phyloP scores from a whole-genome alignment of 2,113 vertebrate species.

The Verasper variegatus region DNA sequence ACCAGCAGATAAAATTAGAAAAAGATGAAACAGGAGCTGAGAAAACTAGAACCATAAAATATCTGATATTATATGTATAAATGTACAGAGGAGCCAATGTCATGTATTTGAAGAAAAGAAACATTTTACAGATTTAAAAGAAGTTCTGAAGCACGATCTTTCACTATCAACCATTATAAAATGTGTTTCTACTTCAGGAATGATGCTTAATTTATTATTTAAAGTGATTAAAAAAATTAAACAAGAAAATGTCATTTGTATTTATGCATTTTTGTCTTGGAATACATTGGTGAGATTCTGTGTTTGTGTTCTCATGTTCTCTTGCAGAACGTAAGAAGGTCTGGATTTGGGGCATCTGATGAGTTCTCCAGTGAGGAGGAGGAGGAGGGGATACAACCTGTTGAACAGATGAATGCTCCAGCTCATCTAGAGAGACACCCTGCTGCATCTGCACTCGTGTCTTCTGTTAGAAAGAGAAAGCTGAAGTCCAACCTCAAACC shows the following conservation, averaged over 20 bases:
- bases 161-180: no score
- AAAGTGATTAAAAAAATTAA: neutral
- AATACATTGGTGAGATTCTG: no score
- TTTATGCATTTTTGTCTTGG: neutral
- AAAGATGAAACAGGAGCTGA: neutral
- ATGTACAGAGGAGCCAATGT: neutral
- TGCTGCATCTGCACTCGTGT: constrained; percentile 68
- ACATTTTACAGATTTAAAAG: neutral
- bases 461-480: constrained; percentile 79
- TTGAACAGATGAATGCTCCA: constrained; percentile 30
- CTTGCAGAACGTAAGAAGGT: constrained; percentile 77
- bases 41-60: neutral
- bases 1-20: no score
- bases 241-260: neutral
- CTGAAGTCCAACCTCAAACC: constrained; percentile 46
- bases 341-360: constrained; percentile 84
- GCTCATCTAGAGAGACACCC: constrained; percentile 63
- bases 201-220: no score
- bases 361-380: constrained; percentile 94
- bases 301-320: neutral
- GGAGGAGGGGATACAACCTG: constrained; percentile 74
- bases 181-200: no score
- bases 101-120: neutral
- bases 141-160: no score
- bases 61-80: neutral